phyloP scores from a whole-genome alignment of 1,140 invertebrate genomes.

The Cydia fagiglandana region DNA sequence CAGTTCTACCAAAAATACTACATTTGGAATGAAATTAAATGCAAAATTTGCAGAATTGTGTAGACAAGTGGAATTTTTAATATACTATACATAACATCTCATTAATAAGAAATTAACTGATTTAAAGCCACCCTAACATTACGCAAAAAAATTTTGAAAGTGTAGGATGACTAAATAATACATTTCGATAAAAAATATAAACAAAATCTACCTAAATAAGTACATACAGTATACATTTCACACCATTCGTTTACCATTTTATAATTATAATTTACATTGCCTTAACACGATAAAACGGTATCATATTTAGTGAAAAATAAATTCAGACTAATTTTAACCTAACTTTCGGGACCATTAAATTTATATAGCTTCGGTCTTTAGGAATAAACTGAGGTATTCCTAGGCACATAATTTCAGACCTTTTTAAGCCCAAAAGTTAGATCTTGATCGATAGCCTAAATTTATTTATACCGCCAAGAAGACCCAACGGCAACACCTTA shows the following conservation, averaged over 20 bases:
- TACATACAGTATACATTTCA: conserved; percentile 23
- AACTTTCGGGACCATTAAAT: no score
- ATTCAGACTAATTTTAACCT: not conserved
- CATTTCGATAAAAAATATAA: conserved; percentile 1
- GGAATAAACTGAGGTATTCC: not conserved
- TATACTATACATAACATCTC: not conserved
- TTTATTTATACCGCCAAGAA: not conserved
- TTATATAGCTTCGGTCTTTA: no score
- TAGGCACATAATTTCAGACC: not conserved
- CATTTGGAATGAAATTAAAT: conserved; percentile 11
- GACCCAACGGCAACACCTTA: conserved; percentile 23
- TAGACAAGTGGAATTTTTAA: conserved; percentile 11
- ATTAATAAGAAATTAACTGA: not conserved
- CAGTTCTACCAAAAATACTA: not conserved
- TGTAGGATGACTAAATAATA: not conserved
- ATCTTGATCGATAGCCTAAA: not conserved
- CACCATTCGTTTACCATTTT: conserved; percentile 10
- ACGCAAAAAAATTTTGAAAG: not conserved
- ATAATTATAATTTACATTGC: conserved; percentile 25
- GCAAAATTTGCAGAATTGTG: not conserved
- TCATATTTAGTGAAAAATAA: not conserved
- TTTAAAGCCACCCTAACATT: not conserved
- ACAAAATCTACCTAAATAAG: conserved; percentile 26
- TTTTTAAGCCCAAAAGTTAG: not conserved
- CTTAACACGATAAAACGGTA: not conserved